These are phyloP conservation scores for Loris lydekkerianus DNA, from an alignment of 2,797 vertebrate species.

Conservation along the genomic window DNA sequence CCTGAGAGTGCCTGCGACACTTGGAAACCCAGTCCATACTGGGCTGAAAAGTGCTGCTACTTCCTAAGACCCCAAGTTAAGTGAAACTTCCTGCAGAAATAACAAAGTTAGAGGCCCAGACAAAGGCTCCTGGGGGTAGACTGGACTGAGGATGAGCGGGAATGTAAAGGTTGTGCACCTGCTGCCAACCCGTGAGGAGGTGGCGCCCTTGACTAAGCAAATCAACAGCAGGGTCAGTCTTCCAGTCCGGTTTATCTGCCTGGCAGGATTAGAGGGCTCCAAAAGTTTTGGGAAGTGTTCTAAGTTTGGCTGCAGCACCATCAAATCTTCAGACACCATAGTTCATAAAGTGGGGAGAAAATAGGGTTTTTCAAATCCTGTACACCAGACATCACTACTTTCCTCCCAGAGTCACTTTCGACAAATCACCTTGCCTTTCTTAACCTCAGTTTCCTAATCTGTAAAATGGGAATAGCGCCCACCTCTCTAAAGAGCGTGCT, in stretches of 20 bases:
- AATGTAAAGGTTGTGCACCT: not conserved
- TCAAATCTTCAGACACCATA: not conserved
- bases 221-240: not conserved
- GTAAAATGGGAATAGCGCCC: slow-evolving; percentile 54
- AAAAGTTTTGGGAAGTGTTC: not conserved
- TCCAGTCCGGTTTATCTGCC: not conserved
- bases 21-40: slow-evolving; percentile 26
- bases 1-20: not conserved
- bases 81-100: not conserved
- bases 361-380: not conserved
- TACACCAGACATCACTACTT: not conserved
- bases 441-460: slow-evolving; percentile 56
- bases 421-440: not conserved
- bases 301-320: not conserved
- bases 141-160: not conserved
- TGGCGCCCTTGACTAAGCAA: not conserved
- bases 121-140: not conserved
- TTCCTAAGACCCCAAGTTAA: not conserved
- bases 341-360: accelerated
- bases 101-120: not conserved
- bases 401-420: not conserved
- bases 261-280: not conserved
- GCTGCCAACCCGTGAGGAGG: accelerated
- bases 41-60: not conserved
- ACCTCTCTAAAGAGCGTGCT: not conserved